These are phyloP conservation scores for Heteromormyrus szaboi DNA, from an alignment of 2,797 vertebrate species.

Conservation along the genomic window DNA sequence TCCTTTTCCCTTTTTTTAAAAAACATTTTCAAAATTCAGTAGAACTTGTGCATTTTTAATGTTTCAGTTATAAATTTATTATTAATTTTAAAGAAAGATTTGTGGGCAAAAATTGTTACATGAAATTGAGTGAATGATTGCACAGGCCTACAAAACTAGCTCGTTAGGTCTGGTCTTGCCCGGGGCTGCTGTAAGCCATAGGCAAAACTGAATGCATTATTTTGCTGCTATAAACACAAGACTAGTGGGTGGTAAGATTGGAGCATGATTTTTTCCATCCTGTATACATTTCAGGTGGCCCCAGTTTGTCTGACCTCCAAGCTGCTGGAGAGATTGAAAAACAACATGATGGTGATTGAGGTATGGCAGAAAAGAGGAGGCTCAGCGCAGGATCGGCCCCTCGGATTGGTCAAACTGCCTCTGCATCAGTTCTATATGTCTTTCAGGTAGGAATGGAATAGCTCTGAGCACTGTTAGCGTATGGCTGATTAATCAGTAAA, in stretches of 20 bases:
- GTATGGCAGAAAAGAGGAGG: slow-evolving; percentile 77
- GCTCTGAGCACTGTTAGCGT: background rate
- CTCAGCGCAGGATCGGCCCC: slow-evolving; percentile 68
- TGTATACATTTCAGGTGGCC: slow-evolving; percentile 65
- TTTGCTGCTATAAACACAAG: background rate
- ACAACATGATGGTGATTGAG: slow-evolving; percentile 91
- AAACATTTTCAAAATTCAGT: background rate
- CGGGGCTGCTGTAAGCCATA: background rate
- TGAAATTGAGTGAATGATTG: background rate
- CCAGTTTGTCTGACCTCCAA: slow-evolving; percentile 74
- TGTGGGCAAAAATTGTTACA: background rate
- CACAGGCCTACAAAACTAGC: background rate
- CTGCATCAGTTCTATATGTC: slow-evolving; percentile 97
- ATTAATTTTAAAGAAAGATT: background rate
- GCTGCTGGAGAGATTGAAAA: slow-evolving; percentile 80
- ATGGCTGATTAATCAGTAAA: background rate
- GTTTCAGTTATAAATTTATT: background rate
- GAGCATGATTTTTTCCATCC: background rate
- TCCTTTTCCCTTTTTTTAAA: background rate
- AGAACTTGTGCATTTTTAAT: background rate
- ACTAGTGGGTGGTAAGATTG: background rate
- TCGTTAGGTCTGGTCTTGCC: background rate
- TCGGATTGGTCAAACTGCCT: slow-evolving; percentile 87
- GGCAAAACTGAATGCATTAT: background rate
- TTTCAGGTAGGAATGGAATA: slow-evolving; percentile 70